These are phyloP conservation scores for Eurois occulta DNA, from an alignment of 2,888 invertebrate genomes.

Conservation along the genomic window DNA sequence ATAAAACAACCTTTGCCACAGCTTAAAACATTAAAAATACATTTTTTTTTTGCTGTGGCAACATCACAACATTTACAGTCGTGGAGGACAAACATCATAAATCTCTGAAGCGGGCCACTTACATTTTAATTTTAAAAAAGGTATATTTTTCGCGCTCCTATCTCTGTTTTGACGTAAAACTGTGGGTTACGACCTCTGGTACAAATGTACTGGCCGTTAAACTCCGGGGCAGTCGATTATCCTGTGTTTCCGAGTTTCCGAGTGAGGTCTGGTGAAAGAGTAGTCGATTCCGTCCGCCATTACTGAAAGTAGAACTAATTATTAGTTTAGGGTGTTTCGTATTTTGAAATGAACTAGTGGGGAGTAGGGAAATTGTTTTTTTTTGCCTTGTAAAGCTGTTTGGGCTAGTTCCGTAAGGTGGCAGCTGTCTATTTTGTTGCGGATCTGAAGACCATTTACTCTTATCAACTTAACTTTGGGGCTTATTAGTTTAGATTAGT, in stretches of 20 bases:
- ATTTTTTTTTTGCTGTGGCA: constrained; percentile 55
- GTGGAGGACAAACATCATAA: constrained; percentile 68
- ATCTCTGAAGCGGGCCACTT: constrained; percentile 66
- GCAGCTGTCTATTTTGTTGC: neutral
- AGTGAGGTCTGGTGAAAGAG: constrained; percentile 35
- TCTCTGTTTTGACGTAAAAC: constrained; percentile 70
- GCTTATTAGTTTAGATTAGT: neutral
- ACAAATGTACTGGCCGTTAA: constrained; percentile 60
- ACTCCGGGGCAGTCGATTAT: constrained; percentile 51
- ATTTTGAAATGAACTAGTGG: constrained; percentile 22
- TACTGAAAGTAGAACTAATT: constrained; percentile 44
- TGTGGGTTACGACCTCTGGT: constrained; percentile 54
- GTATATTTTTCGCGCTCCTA: constrained; percentile 64
- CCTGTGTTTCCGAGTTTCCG: constrained; percentile 24
- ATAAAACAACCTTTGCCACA: constrained; percentile 50
- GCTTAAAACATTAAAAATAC: constrained; percentile 57
- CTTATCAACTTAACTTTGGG: neutral
- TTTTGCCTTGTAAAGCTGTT: neutral
- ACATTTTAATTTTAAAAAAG: constrained; percentile 72
- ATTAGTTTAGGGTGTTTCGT: constrained; percentile 37
- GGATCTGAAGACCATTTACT: neutral
- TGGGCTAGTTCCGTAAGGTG: neutral
- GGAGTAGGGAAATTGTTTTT: constrained; percentile 10
- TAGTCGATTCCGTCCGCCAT: constrained; percentile 41
- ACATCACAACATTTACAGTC: constrained; percentile 64